Evolutionary conservation across 2,113 vertebrate genomes (phyloP).

Genomic region (Mola mola): DNA sequence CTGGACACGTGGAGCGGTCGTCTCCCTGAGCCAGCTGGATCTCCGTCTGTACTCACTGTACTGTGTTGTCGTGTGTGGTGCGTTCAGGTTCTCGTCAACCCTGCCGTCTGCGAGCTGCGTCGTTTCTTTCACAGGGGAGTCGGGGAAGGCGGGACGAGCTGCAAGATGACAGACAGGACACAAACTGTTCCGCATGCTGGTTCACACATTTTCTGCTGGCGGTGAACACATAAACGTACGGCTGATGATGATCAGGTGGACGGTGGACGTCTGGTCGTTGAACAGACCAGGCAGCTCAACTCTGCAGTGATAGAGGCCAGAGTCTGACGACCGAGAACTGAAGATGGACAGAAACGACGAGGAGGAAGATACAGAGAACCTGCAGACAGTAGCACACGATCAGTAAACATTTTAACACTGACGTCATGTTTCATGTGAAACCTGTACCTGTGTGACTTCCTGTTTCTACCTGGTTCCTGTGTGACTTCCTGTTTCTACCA

Average conservation of each 20-base stretch:
- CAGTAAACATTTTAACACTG: background rate
- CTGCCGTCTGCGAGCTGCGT: background rate
- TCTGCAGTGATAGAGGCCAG: constrained; percentile 77
- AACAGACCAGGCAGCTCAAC: constrained; percentile 73
- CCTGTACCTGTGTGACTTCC: background rate
- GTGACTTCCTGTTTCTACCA: no score
- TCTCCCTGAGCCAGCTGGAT: no score
- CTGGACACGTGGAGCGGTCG: background rate
- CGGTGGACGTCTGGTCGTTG: constrained; percentile 66
- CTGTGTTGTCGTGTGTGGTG: background rate
- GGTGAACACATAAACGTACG: constrained; percentile 59
- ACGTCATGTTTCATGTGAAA: background rate
- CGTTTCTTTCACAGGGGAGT: background rate
- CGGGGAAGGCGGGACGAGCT: background rate
- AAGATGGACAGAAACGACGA: constrained; percentile 67
- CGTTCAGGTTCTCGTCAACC: constrained; percentile 12
- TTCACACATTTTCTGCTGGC: background rate
- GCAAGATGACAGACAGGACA: background rate
- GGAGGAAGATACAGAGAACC: constrained; percentile 28
- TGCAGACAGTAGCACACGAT: constrained; percentile 3
- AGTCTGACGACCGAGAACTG: constrained; percentile 24
- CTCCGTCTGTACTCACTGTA: background rate
- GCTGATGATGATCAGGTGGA: constrained; percentile 66
- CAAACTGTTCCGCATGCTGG: background rate
- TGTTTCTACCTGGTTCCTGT: background rate